A percentile compares a stretch with the other conserved stretches of the same genome.
These are phyloP conservation scores for Coleophora deauratella DNA, from an alignment of 2,888 invertebrate genomes.

Conservation along the genomic window DNA sequence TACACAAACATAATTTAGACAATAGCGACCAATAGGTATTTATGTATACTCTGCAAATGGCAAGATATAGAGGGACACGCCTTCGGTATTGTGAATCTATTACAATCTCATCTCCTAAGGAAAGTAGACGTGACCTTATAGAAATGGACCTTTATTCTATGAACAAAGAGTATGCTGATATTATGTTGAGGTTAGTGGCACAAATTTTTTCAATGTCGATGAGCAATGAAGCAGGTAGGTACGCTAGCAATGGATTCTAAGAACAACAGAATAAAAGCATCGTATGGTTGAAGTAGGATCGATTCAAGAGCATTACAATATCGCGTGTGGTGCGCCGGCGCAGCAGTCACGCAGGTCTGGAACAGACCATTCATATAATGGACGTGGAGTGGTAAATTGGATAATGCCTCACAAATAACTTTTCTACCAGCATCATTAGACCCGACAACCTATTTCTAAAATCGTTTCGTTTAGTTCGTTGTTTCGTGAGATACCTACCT, in stretches of 20 bases:
- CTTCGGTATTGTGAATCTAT: constrained; percentile 29
- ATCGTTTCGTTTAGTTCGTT: constrained; percentile 12
- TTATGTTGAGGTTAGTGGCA: constrained; percentile 44
- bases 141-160: constrained; percentile 31
- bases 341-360: constrained; percentile 32
- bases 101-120: constrained; percentile 22
- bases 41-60: constrained; percentile 26
- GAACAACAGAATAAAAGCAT: constrained; percentile 25
- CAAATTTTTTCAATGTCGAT: constrained; percentile 34
- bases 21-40: constrained; percentile 24
- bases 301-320: constrained; percentile 11
- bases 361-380: constrained; percentile 33
- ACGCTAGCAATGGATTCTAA: constrained; percentile 10
- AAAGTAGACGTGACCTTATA: constrained; percentile 25
- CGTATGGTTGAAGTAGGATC: constrained; percentile 1
- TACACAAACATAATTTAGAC: constrained; percentile 33
- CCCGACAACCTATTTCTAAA: constrained; percentile 32
- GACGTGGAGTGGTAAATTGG: constrained; percentile 50
- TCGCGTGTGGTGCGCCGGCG: constrained; percentile 39
- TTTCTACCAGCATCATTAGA: constrained; percentile 27
- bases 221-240: constrained; percentile 15
- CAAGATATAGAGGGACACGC: constrained; percentile 26
- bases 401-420: constrained; percentile 49
- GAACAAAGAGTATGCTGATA: constrained; percentile 36
- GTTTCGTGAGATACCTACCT: constrained; percentile 1